phyloP scores from a whole-genome alignment of 2,113 vertebrate genomes.

The Dendrocopos noguchii region DNA sequence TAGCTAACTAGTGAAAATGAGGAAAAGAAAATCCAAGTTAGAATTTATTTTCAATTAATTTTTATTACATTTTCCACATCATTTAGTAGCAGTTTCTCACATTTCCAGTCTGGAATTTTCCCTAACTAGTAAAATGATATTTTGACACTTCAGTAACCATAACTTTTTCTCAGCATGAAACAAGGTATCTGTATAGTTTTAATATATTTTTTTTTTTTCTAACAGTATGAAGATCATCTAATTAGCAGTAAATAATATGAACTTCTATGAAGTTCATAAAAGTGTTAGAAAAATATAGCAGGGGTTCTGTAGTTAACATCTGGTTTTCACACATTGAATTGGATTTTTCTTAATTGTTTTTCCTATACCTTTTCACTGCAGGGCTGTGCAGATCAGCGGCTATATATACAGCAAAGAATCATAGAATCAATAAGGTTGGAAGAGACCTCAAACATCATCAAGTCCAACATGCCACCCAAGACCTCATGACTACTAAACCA shows the following conservation, averaged over 20 bases:
- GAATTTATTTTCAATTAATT: too few relatives aligned
- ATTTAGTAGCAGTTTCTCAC: neutral
- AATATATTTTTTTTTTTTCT: neutral
- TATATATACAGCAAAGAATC: neutral
- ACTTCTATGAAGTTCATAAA: neutral
- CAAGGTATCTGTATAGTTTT: neutral
- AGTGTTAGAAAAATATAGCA: neutral
- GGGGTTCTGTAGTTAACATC: neutral
- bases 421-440: too few relatives aligned
- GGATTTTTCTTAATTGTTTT: neutral
- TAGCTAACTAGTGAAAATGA: neutral
- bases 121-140: neutral
- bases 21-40: neutral
- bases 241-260: neutral
- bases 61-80: neutral
- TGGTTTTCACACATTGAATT: neutral
- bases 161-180: neutral
- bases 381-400: neutral
- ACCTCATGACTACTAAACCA: too few relatives aligned
- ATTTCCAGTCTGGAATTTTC: neutral
- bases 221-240: neutral
- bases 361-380: neutral
- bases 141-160: neutral
- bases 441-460: too few relatives aligned
- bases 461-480: too few relatives aligned